phyloP scores from a whole-genome alignment of 2,888 invertebrate genomes.

The Brenthis hecate region DNA sequence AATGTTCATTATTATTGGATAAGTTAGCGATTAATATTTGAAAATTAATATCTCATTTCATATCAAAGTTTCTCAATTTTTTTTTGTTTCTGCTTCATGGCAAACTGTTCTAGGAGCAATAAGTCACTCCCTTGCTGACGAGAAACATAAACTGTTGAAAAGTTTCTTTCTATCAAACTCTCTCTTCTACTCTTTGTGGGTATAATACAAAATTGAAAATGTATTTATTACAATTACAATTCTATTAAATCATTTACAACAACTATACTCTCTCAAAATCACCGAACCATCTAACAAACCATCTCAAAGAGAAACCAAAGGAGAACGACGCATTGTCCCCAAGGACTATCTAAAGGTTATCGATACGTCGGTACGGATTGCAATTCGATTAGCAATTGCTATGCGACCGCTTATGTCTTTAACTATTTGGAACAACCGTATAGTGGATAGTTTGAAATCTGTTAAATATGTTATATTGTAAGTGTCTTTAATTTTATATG shows the following conservation, averaged over 20 bases:
- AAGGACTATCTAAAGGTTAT: conserved; percentile 55
- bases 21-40: not conserved
- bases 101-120: not conserved
- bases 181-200: no score
- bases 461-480: conserved; percentile 17
- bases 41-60: conserved; percentile 2
- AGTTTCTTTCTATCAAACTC: no score
- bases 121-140: no score
- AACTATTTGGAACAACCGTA: conserved; percentile 64
- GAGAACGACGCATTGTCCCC: conserved; percentile 53
- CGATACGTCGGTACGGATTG: conserved; percentile 68
- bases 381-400: conserved; percentile 75
- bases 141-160: no score
- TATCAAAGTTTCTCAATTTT: no score
- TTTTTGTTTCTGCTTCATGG: no score
- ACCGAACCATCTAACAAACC: conserved; percentile 15
- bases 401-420: conserved; percentile 74
- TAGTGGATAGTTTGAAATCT: conserved; percentile 32
- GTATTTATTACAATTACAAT: no score
- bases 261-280: conserved; percentile 3
- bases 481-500: not conserved
- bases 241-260: not conserved
- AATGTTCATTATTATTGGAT: conserved; percentile 17
- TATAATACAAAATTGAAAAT: no score
- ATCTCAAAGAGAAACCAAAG: conserved; percentile 51